Evolutionary conservation across 2,113 vertebrate species (phyloP), one percentile per base, ranked within the genome.

Genomic region (Zingel zingel): DNA sequence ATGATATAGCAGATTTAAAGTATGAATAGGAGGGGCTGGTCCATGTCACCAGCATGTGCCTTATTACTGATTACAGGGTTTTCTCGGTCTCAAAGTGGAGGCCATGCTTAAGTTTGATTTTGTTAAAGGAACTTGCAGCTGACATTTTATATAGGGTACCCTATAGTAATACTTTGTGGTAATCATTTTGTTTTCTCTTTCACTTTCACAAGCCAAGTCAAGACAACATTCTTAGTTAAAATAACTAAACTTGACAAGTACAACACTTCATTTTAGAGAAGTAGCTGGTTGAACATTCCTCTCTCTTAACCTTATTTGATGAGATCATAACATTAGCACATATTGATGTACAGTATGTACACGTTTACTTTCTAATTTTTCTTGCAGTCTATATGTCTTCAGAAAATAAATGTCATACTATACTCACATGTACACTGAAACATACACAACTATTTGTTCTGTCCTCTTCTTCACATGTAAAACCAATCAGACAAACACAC

Each of bases 251-350:
- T 9, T 70, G n/a, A 33, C 1, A 1, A n/a, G 4, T 5, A 36
- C n/a, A 48, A 0, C 0, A 2, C 30, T 27, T 27, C 27, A 27
- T 27, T 27, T 27, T 27, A 27, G 27, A 30, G 30, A 30, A 33
- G 30, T 33, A 27, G 27, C 27, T 27, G 27, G 27, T 27, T 27
- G 27, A 27, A 2, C 27, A 27, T 27, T 27, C 27, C 27, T 27
- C 30, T 33, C 30, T 33, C 30, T 33, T 33, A 33, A 33, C 30
- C 30, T 33, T 5, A 33, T 33, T 33, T 33, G 30, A 33, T 33
- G 30, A 33, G 30, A 33, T 33, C 30, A 33, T 33, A 33, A 33
- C 30, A 33, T 33, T 33, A 33, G 30, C 30, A 33, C 30, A 33
- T 33, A 5, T 33, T 33, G 30, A 33, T 33, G 30, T 33, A 27